A percentile compares a stretch with the other conserved stretches of the same genome.
Evolutionary conservation across 1,140 invertebrate genomes (phyloP).

Genomic region (Brevipalpus yothersi): DNA sequence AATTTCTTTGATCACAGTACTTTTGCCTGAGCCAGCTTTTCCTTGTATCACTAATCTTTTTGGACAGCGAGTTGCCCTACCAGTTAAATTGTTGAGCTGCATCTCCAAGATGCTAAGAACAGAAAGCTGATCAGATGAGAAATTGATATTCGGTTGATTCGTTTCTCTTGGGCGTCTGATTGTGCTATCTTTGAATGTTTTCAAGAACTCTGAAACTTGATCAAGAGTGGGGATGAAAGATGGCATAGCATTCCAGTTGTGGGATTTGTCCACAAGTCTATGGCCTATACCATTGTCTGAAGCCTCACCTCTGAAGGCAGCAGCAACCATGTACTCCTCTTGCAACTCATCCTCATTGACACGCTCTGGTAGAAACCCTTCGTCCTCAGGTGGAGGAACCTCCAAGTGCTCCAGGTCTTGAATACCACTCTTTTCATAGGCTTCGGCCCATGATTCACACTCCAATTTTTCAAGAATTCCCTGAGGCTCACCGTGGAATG

Average conservation of each 20-base stretch:
- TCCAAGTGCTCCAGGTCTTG: background rate
- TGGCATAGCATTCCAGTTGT: background rate
- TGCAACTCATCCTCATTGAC: background rate
- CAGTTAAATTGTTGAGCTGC: background rate
- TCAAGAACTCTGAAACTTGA: background rate
- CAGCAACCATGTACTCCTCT: background rate
- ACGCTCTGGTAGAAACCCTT: background rate
- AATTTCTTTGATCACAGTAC: background rate
- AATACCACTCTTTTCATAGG: background rate
- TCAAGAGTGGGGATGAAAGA: background rate
- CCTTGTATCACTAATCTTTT: background rate
- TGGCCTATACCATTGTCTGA: background rate
- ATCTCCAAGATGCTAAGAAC: background rate
- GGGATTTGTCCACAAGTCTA: background rate
- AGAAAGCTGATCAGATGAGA: background rate
- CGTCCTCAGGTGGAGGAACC: background rate
- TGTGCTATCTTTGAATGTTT: background rate
- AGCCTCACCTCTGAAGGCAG: background rate
- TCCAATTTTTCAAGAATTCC: no score
- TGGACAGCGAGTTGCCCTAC: background rate
- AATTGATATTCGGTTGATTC: background rate
- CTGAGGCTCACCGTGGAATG: no score
- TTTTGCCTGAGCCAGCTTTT: background rate
- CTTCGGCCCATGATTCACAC: background rate
- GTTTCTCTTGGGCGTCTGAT: background rate